Percentiles rank a stretch among this genome's conserved stretches.
Conservation (phyloP, 1,140 invertebrate genomes). For the Gryon sp. region DNA sequence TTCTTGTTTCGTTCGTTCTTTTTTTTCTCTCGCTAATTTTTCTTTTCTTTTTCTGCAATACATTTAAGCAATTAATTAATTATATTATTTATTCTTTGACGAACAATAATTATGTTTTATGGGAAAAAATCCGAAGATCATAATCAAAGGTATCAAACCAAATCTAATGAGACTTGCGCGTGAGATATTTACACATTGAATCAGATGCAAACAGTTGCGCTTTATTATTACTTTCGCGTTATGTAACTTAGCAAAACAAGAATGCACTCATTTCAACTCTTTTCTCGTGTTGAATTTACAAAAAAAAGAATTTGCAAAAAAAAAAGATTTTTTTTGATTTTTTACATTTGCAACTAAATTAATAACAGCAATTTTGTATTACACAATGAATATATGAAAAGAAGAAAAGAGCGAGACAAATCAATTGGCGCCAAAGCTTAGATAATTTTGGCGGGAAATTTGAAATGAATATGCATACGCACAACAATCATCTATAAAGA, state of each 20-base stretch:
- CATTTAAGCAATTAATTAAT: conserved; percentile 40
- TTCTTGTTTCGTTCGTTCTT: too few species aligned
- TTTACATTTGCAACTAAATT: too few species aligned
- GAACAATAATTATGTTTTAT: conserved; percentile 56
- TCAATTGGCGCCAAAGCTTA: too few species aligned
- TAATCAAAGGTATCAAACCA: conserved; percentile 52
- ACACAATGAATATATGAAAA: too few species aligned
- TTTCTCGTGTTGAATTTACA: too few species aligned
- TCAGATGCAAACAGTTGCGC: conserved; percentile 41
- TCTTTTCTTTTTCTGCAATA: background rate
- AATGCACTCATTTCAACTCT: conserved; percentile 6
- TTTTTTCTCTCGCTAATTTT: too few species aligned
- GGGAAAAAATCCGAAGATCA: conserved; percentile 54
- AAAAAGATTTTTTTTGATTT: too few species aligned
- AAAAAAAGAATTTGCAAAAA: too few species aligned
- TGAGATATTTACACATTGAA: conserved; percentile 59
- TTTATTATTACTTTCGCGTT: conserved; percentile 62
- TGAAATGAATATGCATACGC: background rate
- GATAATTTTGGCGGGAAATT: conserved; percentile 15
- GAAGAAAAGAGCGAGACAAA: too few species aligned
- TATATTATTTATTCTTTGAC: conserved; percentile 39
- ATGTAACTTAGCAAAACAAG: conserved; percentile 43
- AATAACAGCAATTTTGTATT: too few species aligned
- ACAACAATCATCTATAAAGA: too few species aligned
- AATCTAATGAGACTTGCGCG: conserved; percentile 53